A percentile compares a stretch with the other conserved stretches of the same genome.
Conservation (phyloP, 2,888 invertebrate species). For the Melanostoma mellinum region DNA sequence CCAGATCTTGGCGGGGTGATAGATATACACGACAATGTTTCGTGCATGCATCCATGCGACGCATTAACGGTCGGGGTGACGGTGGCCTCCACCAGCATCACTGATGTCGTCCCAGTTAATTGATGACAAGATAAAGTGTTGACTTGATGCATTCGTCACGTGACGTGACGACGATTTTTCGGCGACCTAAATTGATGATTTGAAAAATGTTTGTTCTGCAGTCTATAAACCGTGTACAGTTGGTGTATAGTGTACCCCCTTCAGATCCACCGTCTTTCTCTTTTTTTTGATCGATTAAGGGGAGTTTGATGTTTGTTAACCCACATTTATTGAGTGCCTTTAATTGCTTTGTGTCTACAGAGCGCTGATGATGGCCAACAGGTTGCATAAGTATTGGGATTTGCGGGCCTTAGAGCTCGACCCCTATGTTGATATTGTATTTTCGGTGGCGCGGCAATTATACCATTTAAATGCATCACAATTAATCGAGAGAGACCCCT, state of each 20-base stretch:
- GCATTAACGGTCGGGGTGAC: constrained; percentile 46
- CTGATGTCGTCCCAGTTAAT: constrained; percentile 70
- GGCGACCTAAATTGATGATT: constrained; percentile 68
- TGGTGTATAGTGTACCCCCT: neutral
- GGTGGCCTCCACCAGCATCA: constrained; percentile 59
- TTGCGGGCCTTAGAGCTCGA: constrained; percentile 49
- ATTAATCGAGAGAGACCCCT: constrained; percentile 64
- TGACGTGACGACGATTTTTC: constrained; percentile 58
- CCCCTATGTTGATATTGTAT: constrained; percentile 71
- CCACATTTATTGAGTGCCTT: constrained; percentile 59
- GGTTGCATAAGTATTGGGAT: constrained; percentile 56
- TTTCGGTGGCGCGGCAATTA: constrained; percentile 67
- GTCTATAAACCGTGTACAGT: neutral
- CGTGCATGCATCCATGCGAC: constrained; percentile 48
- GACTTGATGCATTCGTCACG: constrained; percentile 71
- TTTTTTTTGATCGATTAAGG: constrained; percentile 33
- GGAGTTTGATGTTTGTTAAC: constrained; percentile 46
- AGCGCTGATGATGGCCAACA: constrained; percentile 66
- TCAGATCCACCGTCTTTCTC: constrained; percentile 23
- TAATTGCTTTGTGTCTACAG: constrained; percentile 66
- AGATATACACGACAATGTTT: constrained; percentile 45
- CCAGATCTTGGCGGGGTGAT: constrained; percentile 62
- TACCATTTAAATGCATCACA: constrained; percentile 65
- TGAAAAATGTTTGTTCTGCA: constrained; percentile 31
- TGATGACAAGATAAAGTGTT: constrained; percentile 70